These are phyloP conservation scores for Penaeus vannamei DNA, from an alignment of 1,140 invertebrate species.

Conservation along the genomic window DNA sequence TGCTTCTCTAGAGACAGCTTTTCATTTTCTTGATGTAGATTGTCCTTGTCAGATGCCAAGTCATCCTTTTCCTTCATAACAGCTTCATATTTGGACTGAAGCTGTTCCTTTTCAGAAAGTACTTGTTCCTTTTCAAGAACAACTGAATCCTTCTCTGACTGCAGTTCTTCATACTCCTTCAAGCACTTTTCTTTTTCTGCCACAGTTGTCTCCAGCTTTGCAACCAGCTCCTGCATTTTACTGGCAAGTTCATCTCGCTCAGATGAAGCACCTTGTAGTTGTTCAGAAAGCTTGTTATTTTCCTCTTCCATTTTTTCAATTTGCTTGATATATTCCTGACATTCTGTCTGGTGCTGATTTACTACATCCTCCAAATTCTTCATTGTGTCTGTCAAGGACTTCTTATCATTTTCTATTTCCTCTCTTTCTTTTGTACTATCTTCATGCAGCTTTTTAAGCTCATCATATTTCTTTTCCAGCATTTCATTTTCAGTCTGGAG, in stretches of 20 bases:
- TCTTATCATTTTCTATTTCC: not conserved
- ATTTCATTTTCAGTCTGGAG: too few species aligned
- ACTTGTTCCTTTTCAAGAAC: slow-evolving; percentile 10
- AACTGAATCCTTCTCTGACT: not conserved
- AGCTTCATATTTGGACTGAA: not conserved
- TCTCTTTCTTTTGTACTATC: not conserved
- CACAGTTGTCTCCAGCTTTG: not conserved
- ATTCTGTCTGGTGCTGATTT: too few species aligned
- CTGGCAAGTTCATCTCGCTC: not conserved
- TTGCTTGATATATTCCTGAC: too few species aligned
- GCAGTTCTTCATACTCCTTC: not conserved
- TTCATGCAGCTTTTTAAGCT: not conserved
- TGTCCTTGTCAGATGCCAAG: slow-evolving; percentile 29
- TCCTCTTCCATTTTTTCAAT: too few species aligned
- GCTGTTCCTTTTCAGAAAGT: not conserved
- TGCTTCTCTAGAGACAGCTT: too few species aligned
- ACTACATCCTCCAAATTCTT: not conserved
- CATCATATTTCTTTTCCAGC: not conserved
- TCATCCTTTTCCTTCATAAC: slow-evolving; percentile 19
- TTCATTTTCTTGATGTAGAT: not conserved
- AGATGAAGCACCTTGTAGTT: too few species aligned
- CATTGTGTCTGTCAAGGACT: not conserved
- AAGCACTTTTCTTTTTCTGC: slow-evolving; percentile 5
- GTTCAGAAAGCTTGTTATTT: too few species aligned
- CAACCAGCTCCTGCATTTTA: not conserved